phyloP scores from a whole-genome alignment of 2,113 vertebrate genomes.

The Vulpes lagopus region DNA sequence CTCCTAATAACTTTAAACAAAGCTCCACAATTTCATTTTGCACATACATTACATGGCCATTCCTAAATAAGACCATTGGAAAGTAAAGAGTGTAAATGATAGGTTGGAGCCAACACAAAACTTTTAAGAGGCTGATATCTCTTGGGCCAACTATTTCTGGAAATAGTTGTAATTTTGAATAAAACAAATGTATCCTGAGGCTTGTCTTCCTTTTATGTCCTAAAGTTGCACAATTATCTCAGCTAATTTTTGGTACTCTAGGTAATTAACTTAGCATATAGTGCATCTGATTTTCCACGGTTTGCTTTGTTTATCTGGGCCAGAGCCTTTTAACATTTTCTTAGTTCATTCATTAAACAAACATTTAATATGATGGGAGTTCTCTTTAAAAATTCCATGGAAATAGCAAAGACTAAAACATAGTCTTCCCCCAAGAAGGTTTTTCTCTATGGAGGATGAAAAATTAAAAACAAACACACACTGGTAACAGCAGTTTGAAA shows the following conservation, averaged over 20 bases:
- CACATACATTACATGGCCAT: rapidly evolving
- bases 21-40: background rate
- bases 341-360: background rate
- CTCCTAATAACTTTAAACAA: background rate
- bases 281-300: background rate
- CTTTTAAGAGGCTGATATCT: background rate
- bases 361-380: background rate
- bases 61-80: background rate
- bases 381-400: background rate
- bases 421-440: background rate
- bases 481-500: background rate
- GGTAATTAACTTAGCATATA: background rate
- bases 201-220: background rate
- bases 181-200: background rate
- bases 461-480: background rate
- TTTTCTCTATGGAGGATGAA: background rate
- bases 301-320: slow-evolving; percentile 27
- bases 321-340: slow-evolving; percentile 29
- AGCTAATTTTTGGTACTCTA: background rate
- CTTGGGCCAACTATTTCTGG: slow-evolving; percentile 23
- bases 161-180: slow-evolving; percentile 44
- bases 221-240: background rate
- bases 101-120: background rate
- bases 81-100: background rate
- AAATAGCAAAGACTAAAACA: background rate